phyloP scores from a whole-genome alignment of 2,113 vertebrate genomes.

The Dipodomys spectabilis region DNA sequence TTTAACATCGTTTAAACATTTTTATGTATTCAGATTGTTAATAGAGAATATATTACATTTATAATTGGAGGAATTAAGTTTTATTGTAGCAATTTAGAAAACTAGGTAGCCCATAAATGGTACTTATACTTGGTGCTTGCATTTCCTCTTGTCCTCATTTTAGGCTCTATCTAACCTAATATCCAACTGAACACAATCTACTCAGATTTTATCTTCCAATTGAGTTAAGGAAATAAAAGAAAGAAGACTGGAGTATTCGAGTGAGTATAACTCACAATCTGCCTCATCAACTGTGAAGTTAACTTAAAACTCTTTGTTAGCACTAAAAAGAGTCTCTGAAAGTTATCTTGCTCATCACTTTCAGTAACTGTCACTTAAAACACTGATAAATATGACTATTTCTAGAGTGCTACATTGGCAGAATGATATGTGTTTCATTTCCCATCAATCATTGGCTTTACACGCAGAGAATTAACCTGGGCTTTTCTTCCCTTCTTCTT shows the following conservation, averaged over 20 bases:
- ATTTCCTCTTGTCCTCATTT: neutral
- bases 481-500: neutral
- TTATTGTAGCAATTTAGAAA: neutral
- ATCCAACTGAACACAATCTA: neutral
- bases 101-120: neutral
- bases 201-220: neutral
- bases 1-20: neutral
- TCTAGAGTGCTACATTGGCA: conserved; percentile 26
- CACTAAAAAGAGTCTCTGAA: conserved; percentile 21
- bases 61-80: neutral
- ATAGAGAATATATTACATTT: neutral
- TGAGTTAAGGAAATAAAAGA: neutral
- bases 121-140: neutral
- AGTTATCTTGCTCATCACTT: conserved; percentile 17
- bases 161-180: neutral
- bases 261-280: neutral
- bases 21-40: conserved; percentile 1
- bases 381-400: conserved; percentile 45
- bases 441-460: conserved; percentile 20
- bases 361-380: conserved; percentile 45
- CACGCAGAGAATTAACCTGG: neutral
- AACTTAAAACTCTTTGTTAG: neutral
- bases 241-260: neutral
- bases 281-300: neutral
- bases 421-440: conserved; percentile 12